These are phyloP conservation scores for Esox masquinongy DNA, from an alignment of 2,797 vertebrate genomes.

Conservation along the genomic window DNA sequence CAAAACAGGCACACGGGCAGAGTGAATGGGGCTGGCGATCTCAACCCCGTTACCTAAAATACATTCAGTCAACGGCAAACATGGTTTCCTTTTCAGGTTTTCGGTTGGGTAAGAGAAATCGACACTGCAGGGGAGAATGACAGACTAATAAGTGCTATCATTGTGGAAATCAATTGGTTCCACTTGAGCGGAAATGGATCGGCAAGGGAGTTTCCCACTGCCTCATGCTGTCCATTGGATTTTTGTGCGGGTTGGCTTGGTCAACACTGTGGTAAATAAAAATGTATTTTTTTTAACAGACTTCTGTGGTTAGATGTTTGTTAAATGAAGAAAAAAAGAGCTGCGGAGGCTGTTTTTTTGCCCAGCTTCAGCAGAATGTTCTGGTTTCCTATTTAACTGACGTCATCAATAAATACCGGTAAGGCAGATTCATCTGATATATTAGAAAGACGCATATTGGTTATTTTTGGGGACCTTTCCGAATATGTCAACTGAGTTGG, in stretches of 20 bases:
- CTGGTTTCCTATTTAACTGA: not conserved
- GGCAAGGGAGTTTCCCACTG: not conserved
- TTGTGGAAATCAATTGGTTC: not conserved
- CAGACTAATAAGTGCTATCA: not conserved
- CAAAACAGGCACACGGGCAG: slow-evolving; percentile 31
- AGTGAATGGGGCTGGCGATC: slow-evolving; percentile 31
- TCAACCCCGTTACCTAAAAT: not conserved
- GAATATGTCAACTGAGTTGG: not conserved
- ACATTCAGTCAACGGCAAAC: slow-evolving; percentile 15
- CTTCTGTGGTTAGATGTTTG: not conserved
- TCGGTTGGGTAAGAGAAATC: slow-evolving; percentile 21
- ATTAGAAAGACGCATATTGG: not conserved
- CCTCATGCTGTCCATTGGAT: not conserved
- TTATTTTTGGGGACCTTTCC: not conserved
- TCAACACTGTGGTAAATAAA: too few species aligned
- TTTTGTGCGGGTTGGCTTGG: too few species aligned
- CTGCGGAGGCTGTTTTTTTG: not conserved
- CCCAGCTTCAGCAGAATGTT: not conserved
- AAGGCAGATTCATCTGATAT: not conserved
- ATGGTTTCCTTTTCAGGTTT: not conserved
- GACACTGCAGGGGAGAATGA: not conserved
- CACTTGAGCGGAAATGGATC: not conserved
- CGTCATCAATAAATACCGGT: not conserved
- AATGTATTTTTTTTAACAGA: not conserved
- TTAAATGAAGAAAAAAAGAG: not conserved